Percentiles rank a stretch among this genome's conserved stretches.
Evolutionary conservation across 2,888 invertebrate species (phyloP).

Genomic region (Drosophila maculinotata): DNA sequence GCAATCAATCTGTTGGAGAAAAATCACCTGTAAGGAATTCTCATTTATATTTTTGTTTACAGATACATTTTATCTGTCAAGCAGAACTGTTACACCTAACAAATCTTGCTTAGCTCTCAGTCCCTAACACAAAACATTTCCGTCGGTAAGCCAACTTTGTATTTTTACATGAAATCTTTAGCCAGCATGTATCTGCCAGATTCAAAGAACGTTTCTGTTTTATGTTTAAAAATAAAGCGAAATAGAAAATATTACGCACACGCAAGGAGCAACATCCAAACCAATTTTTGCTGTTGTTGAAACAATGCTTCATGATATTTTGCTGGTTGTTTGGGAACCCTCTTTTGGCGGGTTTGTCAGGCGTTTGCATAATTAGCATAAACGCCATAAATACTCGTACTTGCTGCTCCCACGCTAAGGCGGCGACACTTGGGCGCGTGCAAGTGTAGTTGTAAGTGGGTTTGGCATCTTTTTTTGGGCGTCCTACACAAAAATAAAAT

Average conservation of each 20-base stretch:
- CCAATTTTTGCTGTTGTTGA: conserved; percentile 16
- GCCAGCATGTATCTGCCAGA: conserved; percentile 9
- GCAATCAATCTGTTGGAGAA: not conserved
- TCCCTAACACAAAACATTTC: not conserved
- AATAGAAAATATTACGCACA: conserved; percentile 65
- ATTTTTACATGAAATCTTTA: conserved; percentile 29
- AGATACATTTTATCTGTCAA: conserved; percentile 2
- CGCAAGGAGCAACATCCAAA: conserved; percentile 37
- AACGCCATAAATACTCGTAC: conserved; percentile 64
- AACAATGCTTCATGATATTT: conserved; percentile 31
- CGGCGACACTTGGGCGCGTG: conserved; percentile 52
- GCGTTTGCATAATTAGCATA: conserved; percentile 72
- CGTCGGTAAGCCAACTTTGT: too few relatives aligned
- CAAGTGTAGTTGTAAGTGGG: conserved; percentile 30
- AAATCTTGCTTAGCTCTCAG: not conserved
- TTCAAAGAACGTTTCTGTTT: conserved; percentile 38
- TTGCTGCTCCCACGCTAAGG: conserved; percentile 19
- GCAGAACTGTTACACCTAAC: not conserved
- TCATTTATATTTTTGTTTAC: conserved; percentile 1
- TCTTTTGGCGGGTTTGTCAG: conserved; percentile 19
- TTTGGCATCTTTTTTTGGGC: conserved; percentile 20
- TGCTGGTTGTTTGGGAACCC: conserved; percentile 11
- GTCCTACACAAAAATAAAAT: conserved; percentile 20
- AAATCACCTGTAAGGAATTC: conserved; percentile 16
- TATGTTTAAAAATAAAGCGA: conserved; percentile 45